Evolutionary conservation across 92 coral and sea anemone species (phyloP).

Genomic region (Zoanthus sociatus): DNA sequence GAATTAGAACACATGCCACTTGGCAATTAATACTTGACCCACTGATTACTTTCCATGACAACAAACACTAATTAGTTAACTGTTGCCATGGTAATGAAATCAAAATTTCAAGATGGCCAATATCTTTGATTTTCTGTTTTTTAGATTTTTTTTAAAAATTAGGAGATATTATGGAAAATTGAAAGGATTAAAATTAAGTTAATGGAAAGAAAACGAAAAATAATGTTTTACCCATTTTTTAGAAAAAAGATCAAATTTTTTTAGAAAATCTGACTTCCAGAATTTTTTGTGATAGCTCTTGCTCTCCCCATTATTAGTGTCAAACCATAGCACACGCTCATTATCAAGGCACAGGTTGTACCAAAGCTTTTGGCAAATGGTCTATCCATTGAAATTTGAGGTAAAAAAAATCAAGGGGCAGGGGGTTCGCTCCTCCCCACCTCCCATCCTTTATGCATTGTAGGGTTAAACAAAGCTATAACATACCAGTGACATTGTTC

Average conservation of each 20-base stretch:
- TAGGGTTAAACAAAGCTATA: conserved; percentile 27
- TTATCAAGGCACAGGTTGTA: conserved; percentile 22
- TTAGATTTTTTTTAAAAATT: conserved; percentile 4
- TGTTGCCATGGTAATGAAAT: conserved; percentile 24
- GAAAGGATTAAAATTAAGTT: conserved; percentile 28
- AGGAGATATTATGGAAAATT: conserved; percentile 24
- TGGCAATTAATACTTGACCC: conserved; percentile 33
- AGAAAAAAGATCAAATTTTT: conserved; percentile 9
- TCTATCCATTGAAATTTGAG: conserved; percentile 21
- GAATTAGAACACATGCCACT: conserved; percentile 26
- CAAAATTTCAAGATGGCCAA: conserved; percentile 31
- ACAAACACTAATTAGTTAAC: conserved; percentile 30
- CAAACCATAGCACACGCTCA: conserved; percentile 11
- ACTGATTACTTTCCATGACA: conserved; percentile 25
- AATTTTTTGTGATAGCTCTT: conserved; percentile 11
- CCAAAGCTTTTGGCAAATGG: conserved; percentile 28
- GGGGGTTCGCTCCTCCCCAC: conserved; percentile 22
- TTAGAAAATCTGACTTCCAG: conserved; percentile 14
- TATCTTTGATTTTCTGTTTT: conserved; percentile 16
- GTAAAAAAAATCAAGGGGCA: conserved; percentile 21
- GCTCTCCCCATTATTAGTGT: not conserved
- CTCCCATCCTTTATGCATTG: conserved; percentile 31
- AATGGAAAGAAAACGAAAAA: conserved; percentile 17
- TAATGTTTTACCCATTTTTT: conserved; percentile 20
- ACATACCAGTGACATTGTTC: conserved; percentile 32